Percentiles rank a stretch among this genome's conserved stretches.
These are phyloP conservation scores for Xylophagus ater DNA, from an alignment of 2,888 invertebrate genomes.

Conservation along the genomic window DNA sequence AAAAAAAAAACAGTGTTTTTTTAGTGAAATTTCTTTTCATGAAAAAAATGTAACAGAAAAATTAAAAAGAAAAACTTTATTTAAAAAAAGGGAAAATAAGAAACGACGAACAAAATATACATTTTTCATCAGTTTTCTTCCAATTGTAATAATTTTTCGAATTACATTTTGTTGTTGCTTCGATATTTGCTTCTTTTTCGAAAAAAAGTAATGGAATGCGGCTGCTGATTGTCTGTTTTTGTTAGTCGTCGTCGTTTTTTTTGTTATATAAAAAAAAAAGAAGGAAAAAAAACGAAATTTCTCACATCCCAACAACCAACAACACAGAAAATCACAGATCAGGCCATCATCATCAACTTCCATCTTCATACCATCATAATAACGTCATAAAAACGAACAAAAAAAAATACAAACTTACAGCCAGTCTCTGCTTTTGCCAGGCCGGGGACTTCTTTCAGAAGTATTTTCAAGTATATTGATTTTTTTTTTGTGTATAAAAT, in stretches of 20 bases:
- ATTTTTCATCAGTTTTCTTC: not conserved
- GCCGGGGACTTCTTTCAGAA: too few relatives aligned
- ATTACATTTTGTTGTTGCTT: conserved; percentile 5
- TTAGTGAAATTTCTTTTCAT: not conserved
- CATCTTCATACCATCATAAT: conserved; percentile 1
- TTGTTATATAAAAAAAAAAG: too few relatives aligned
- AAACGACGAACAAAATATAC: conserved; percentile 7
- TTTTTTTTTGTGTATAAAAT: too few relatives aligned
- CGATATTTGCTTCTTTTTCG: conserved; percentile 12
- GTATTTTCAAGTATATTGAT: too few relatives aligned
- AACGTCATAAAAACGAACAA: not conserved
- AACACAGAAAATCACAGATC: not conserved
- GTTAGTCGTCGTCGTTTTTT: too few relatives aligned
- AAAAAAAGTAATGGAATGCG: conserved; percentile 18
- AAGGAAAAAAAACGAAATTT: conserved; percentile 1
- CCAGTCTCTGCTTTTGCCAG: too few relatives aligned
- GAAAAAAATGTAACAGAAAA: conserved; percentile 2
- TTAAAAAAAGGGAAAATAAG: too few relatives aligned
- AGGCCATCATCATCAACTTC: conserved; percentile 4
- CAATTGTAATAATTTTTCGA: conserved; percentile 2
- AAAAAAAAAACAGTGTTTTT: not conserved
- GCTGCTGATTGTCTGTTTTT: conserved; percentile 16
- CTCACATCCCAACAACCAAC: conserved; percentile 1
- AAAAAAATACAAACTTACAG: not conserved
- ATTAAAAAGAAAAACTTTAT: too few relatives aligned